Conservation (phyloP, 37 sponge, comb jelly and placozoan species). For the Diacarnus erythraeanus region DNA sequence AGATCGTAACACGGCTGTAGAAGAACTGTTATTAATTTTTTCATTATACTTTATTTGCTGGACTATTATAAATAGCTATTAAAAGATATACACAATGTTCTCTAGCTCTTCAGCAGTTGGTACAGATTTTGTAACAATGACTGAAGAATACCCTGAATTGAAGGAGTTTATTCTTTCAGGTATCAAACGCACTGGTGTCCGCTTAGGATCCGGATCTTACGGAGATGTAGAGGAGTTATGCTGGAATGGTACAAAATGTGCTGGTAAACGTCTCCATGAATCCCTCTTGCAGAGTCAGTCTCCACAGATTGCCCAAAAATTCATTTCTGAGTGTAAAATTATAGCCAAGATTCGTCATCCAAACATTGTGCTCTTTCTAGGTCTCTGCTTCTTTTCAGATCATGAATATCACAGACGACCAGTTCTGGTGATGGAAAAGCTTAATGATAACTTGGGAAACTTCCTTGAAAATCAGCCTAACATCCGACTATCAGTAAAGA, state of each 20-base stretch:
- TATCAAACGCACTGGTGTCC: not conserved
- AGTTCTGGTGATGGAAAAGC: conserved; percentile 22
- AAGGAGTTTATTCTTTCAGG: not conserved
- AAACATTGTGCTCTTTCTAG: not conserved
- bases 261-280: not conserved
- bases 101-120: too few species aligned
- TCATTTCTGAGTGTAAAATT: not conserved
- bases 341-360: not conserved
- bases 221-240: not conserved
- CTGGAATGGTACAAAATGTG: not conserved
- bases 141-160: not conserved
- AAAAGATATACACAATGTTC: too few species aligned
- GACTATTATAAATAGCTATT: too few species aligned
- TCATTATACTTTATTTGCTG: too few species aligned
- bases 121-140: too few species aligned
- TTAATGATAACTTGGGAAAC: not conserved
- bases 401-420: not conserved
- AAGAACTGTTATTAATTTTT: too few species aligned
- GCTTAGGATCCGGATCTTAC: not conserved
- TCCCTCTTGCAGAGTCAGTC: not conserved
- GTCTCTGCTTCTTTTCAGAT: not conserved
- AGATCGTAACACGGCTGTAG: too few species aligned
- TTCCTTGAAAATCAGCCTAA: not conserved
- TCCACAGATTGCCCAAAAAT: not conserved
- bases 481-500: conserved; percentile 2